Conservation (phyloP, 2,888 invertebrate genomes). For the Diarsia brunnea region DNA sequence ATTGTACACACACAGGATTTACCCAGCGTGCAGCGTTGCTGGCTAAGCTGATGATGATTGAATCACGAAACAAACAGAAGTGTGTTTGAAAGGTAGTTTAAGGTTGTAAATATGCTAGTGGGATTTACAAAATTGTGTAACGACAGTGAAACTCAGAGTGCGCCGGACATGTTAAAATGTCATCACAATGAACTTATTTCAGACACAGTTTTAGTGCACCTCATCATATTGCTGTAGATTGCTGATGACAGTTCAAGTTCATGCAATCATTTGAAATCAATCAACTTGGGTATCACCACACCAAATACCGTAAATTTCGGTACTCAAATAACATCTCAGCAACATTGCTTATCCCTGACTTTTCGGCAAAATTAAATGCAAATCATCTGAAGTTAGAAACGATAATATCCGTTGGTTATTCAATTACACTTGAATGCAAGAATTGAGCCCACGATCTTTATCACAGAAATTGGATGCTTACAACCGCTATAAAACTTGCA, state of each 20-base stretch:
- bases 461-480: constrained; percentile 40
- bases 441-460: constrained; percentile 30
- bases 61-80: constrained; percentile 26
- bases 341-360: not conserved
- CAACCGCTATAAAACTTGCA: constrained; percentile 22
- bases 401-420: constrained; percentile 20
- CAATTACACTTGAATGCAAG: constrained; percentile 35
- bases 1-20: constrained; percentile 42
- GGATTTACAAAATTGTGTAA: too few species aligned
- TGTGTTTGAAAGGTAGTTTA: not conserved
- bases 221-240: not conserved
- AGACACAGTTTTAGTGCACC: not conserved
- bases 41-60: constrained; percentile 40
- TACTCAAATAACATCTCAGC: not conserved
- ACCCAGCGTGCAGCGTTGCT: constrained; percentile 9
- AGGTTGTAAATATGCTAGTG: not conserved
- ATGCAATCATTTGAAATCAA: not conserved
- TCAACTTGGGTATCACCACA: not conserved
- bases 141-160: not conserved
- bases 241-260: not conserved
- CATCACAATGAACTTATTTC: not conserved
- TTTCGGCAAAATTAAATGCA: constrained; percentile 29
- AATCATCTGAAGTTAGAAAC: constrained; percentile 17
- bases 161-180: not conserved
- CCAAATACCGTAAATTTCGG: not conserved